Evolutionary conservation across 2,888 invertebrate genomes (phyloP).

Genomic region (Caradrina clavipalpis): DNA sequence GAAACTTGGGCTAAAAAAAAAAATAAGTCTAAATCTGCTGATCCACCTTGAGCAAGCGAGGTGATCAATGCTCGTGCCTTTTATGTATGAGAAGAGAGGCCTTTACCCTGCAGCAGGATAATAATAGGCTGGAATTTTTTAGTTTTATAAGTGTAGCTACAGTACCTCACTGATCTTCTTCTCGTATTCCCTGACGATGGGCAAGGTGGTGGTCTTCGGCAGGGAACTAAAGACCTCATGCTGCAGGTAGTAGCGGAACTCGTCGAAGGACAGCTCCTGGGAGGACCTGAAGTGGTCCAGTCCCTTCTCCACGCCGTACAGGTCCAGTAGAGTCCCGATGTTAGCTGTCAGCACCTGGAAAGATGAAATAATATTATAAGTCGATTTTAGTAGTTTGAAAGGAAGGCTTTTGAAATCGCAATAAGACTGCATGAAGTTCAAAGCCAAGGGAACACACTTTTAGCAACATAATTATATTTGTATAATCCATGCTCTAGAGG

Average conservation of each 20-base stretch:
- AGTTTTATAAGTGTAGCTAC: background rate
- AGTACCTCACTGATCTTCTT: constrained; percentile 93
- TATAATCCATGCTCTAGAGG: too few relatives aligned
- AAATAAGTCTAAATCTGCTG: too few relatives aligned
- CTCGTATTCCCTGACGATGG: constrained; percentile 91
- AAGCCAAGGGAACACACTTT: too few relatives aligned
- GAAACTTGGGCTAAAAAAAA: too few relatives aligned
- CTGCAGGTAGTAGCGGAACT: constrained; percentile 94
- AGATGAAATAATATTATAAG: background rate
- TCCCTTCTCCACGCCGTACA: constrained; percentile 95
- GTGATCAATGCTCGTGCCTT: too few relatives aligned
- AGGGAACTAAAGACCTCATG: constrained; percentile 94
- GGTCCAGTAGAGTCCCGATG: constrained; percentile 94
- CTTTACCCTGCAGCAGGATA: too few relatives aligned
- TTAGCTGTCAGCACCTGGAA: constrained; percentile 95
- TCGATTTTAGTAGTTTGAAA: background rate
- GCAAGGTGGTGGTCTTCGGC: constrained; percentile 91
- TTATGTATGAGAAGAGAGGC: too few relatives aligned
- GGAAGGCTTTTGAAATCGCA: too few relatives aligned
- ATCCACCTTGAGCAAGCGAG: too few relatives aligned
- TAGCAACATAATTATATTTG: too few relatives aligned
- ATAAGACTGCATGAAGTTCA: too few relatives aligned
- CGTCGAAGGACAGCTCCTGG: constrained; percentile 93
- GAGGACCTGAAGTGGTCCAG: constrained; percentile 94
- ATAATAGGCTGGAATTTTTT: too few relatives aligned